Conservation (phyloP, 2,113 vertebrate genomes). For the Mohoua ochrocephala region DNA sequence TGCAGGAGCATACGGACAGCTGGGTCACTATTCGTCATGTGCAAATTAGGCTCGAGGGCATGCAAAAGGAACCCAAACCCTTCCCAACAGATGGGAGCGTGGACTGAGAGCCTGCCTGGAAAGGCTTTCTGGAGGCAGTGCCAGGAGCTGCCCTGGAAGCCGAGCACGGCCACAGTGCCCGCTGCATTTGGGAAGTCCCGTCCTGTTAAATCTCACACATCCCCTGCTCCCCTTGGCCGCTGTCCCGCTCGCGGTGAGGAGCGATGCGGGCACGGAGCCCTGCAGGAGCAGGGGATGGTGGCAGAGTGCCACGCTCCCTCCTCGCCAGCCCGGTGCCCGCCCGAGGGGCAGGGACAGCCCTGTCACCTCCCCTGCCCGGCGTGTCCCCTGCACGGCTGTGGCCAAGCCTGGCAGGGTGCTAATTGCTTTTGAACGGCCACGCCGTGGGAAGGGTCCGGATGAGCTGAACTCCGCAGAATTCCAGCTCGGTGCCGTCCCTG, state of each 20-base stretch:
- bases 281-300: background rate
- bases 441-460: background rate
- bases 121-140: background rate
- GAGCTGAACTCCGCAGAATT: background rate
- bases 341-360: background rate
- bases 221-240: background rate
- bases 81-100: background rate
- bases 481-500: fast-evolving
- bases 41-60: background rate
- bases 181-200: no score
- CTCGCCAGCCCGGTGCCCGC: fast-evolving
- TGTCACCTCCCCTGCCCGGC: background rate
- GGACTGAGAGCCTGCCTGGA: background rate
- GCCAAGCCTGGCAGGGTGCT: background rate
- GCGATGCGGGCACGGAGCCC: background rate
- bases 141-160: background rate
- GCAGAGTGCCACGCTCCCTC: background rate
- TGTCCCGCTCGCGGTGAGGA: background rate
- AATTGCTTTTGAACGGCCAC: background rate
- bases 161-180: fast-evolving
- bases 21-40: background rate
- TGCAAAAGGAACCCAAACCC: background rate
- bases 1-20: background rate
- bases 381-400: fast-evolving
- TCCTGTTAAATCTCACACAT: background rate